Evolutionary conservation across 2,797 vertebrate species (phyloP).

Genomic region (Telmatherina bonti): DNA sequence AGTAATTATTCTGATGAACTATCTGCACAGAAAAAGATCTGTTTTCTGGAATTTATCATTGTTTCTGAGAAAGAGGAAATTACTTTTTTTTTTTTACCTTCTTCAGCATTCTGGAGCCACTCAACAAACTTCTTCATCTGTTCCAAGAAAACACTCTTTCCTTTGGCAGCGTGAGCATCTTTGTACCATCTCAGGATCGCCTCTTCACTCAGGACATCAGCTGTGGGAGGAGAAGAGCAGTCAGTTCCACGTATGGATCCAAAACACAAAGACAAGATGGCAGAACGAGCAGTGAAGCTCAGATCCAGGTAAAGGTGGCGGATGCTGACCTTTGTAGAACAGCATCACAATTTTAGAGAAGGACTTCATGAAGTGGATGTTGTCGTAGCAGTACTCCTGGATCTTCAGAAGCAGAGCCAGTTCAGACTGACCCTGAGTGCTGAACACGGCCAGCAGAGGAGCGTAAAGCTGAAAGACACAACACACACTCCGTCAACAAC

Average conservation of each 20-base stretch:
- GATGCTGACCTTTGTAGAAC: constrained; percentile 90
- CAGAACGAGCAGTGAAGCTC: no score
- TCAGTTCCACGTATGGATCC: no score
- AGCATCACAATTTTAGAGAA: constrained; percentile 96
- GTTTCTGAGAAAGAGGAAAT: no score
- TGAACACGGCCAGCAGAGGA: constrained; percentile 91
- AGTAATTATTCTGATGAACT: no score
- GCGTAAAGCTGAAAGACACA: constrained; percentile 86
- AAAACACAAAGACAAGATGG: no score
- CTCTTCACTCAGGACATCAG: constrained; percentile 93
- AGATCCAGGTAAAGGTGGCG: no score
- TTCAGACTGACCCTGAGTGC: constrained; percentile 92
- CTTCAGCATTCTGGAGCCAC: constrained; percentile 93
- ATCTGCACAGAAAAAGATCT: no score
- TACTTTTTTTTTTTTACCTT: constrained; percentile 83
- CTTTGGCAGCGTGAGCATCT: constrained; percentile 90
- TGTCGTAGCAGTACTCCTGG: constrained; percentile 94
- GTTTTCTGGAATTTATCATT: no score
- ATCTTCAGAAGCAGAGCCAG: constrained; percentile 91
- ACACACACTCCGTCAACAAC: not conserved
- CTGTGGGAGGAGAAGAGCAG: constrained; percentile 66
- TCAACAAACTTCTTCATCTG: constrained; percentile 96
- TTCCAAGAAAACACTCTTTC: constrained; percentile 93
- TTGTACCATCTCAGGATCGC: constrained; percentile 94
- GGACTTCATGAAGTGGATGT: constrained; percentile 96